These are phyloP conservation scores for Sander vitreus DNA, from an alignment of 2,113 vertebrate genomes.

Conservation along the genomic window DNA sequence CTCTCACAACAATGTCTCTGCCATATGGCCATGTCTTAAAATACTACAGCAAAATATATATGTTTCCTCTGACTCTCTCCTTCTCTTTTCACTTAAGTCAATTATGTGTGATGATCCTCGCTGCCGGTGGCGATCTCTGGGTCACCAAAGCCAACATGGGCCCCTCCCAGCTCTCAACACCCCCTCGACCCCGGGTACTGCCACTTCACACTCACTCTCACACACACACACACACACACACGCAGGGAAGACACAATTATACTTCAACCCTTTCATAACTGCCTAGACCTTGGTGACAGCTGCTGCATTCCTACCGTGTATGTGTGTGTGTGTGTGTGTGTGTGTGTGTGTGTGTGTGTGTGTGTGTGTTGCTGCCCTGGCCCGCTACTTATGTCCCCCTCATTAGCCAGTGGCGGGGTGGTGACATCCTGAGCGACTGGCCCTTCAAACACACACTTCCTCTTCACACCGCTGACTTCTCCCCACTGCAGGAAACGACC, in stretches of 20 bases:
- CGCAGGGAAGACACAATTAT: slow-evolving; percentile 11
- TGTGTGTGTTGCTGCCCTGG: slow-evolving; percentile 45
- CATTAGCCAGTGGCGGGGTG: slow-evolving; percentile 80
- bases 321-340: slow-evolving; percentile 42
- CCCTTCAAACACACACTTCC: slow-evolving; percentile 85
- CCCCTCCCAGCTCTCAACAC: slow-evolving; percentile 36
- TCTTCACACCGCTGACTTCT: slow-evolving; percentile 80
- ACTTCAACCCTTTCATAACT: slow-evolving; percentile 61
- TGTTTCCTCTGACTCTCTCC: background rate
- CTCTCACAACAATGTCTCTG: slow-evolving; percentile 64
- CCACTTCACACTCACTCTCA: slow-evolving; percentile 47
- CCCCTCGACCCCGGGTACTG: slow-evolving; percentile 68
- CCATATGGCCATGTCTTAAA: slow-evolving; percentile 62
- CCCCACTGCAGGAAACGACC: slow-evolving; percentile 69
- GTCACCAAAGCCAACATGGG: slow-evolving; percentile 33
- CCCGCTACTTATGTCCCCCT: slow-evolving; percentile 78
- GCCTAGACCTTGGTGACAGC: slow-evolving; percentile 84
- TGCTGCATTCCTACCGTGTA: slow-evolving; percentile 84
- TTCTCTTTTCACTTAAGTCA: slow-evolving; percentile 30
- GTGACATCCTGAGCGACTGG: slow-evolving; percentile 86
- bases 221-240: slow-evolving; percentile 13
- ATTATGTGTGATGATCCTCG: slow-evolving; percentile 42
- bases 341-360: slow-evolving; percentile 35
- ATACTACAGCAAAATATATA: slow-evolving; percentile 36
- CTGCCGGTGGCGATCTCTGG: slow-evolving; percentile 45